Base-by-base conservation (phyloP, 2,113 vertebrate genomes). In the Catharus minimus region DNA sequence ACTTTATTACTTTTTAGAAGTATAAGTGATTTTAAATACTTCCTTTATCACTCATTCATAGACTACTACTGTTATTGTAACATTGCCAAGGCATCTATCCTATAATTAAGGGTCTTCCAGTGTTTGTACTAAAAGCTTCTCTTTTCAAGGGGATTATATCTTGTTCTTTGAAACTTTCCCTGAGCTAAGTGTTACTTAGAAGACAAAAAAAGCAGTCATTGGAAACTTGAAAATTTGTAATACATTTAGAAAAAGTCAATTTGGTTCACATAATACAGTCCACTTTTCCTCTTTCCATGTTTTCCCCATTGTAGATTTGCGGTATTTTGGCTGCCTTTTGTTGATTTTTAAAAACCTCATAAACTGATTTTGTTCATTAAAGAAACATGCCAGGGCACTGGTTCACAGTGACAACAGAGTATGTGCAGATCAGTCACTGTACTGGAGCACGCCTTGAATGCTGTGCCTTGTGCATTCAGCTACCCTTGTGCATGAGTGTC, bases 61-160 rank as follows among this genome's bases (percentile, higher is more conserved):
- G 78, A 85, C 18, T 87, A 78, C 80, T 95, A 20, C 74, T 92
- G 18, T 69, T 65, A 74, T 41, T 43, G 0, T 66, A 91, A 91
- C 57, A 78, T 89, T 69, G 71, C 72, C 66, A 84, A 76, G 83
- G 72, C 84, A 74, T 94, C 86, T 89, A 22, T 86, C 77, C 47
- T 28, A 3, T 90, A 90, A 69, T 79, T 88, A 88, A 93, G 82
- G 65, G 60, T 86, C 92, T 96, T 92, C 79, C 88, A 94, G 84
- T 94, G 78, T 96, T 96, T 95, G 89, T 95, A 47, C 66, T 88
- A 80, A 78, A 89, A 94, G 44, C 93, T 95, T 90, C 93, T 95
- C 90, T 97, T 97, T 97, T 97, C 92, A 94, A 74, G 81, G 96
- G 86, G 91, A 91, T 93, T 91, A 57, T 84, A 81, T 7, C 66